Percentiles rank a stretch among this genome's conserved stretches.
These are phyloP conservation scores for Barypeithes pellucidus DNA, from an alignment of 2,888 invertebrate genomes.

Conservation along the genomic window DNA sequence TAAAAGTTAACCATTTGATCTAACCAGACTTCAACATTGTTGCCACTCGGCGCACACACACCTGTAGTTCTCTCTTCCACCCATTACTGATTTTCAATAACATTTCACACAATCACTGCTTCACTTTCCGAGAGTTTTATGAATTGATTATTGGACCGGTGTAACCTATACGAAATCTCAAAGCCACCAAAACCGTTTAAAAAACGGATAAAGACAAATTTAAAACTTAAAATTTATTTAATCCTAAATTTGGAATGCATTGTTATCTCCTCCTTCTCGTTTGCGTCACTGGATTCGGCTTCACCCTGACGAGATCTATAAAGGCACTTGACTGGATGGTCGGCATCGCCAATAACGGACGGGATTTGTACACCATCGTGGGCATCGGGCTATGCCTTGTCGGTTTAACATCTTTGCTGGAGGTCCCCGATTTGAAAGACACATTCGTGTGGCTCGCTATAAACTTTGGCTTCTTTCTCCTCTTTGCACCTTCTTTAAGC, in stretches of 20 bases:
- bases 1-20: too few species aligned
- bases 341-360: conserved; percentile 19
- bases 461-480: not conserved
- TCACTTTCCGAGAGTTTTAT: too few species aligned
- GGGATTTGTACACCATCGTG: not conserved
- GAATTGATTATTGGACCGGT: too few species aligned
- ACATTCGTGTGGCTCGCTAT: not conserved
- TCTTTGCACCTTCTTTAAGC: not conserved
- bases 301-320: conserved; percentile 9
- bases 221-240: conserved; percentile 14
- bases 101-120: too few species aligned
- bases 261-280: conserved; percentile 13
- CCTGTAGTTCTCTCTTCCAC: too few species aligned
- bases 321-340: not conserved
- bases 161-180: too few species aligned
- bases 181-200: too few species aligned
- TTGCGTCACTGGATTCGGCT: conserved; percentile 10
- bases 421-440: not conserved
- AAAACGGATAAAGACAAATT: not conserved
- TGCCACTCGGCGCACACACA: too few species aligned
- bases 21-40: too few species aligned
- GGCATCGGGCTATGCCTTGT: not conserved
- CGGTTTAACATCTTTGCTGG: not conserved
- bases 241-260: not conserved
- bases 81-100: too few species aligned